Conservation (phyloP, 2,113 vertebrate species). For the Alectura lathami region DNA sequence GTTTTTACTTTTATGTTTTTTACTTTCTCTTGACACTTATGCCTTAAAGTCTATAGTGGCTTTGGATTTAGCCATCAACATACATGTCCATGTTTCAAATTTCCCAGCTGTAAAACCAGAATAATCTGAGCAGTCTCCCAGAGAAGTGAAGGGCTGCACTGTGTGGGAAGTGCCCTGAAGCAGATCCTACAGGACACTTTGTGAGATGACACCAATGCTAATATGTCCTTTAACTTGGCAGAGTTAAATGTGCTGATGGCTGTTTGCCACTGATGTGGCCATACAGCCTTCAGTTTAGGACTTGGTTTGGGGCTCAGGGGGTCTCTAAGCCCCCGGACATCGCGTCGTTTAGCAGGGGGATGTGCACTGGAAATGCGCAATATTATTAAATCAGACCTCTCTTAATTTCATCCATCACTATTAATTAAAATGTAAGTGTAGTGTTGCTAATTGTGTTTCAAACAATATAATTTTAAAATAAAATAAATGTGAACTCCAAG, state of each 20-base stretch:
- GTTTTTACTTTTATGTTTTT: neutral
- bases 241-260: fast-evolving
- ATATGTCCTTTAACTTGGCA: neutral
- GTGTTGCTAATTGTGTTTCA: neutral
- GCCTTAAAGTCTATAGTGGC: neutral
- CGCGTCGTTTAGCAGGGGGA: neutral
- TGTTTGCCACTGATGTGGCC: neutral
- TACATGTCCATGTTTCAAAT: neutral
- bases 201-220: neutral
- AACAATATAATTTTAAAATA: neutral
- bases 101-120: neutral
- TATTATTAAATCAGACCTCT: neutral
- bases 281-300: neutral
- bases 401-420: neutral
- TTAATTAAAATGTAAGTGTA: neutral
- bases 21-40: neutral
- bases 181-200: neutral
- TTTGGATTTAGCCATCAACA: neutral
- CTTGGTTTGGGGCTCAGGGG: fast-evolving
- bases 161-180: neutral
- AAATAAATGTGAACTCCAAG: neutral
- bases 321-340: fast-evolving
- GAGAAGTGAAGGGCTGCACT: neutral
- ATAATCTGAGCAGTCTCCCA: neutral
- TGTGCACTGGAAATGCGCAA: fast-evolving